A percentile compares a stretch with the other conserved stretches of the same genome.
phyloP scores from a whole-genome alignment of 2,888 invertebrate genomes.

The Amblyjoppa fuscipennis region DNA sequence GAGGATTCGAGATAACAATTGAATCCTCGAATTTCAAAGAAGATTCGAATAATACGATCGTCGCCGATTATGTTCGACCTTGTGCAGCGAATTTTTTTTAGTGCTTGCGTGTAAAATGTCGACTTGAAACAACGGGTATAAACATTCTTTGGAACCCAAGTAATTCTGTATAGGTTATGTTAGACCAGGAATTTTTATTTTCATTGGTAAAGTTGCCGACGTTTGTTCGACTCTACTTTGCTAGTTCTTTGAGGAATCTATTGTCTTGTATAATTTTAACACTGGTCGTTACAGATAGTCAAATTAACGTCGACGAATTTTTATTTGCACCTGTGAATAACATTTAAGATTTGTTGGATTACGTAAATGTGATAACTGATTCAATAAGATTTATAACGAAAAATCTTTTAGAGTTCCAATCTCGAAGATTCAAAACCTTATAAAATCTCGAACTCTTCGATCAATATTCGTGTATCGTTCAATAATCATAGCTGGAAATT shows the following conservation, averaged over 20 bases:
- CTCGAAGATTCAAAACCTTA: background rate
- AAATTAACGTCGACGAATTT: background rate
- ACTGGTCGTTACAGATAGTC: background rate
- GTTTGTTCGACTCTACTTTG: background rate
- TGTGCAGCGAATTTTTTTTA: background rate
- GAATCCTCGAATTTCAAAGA: background rate
- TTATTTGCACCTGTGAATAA: background rate
- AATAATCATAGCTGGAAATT: no score
- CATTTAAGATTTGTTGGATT: background rate
- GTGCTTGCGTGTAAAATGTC: background rate
- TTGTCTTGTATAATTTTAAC: background rate
- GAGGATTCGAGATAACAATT: background rate
- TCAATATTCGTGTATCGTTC: background rate
- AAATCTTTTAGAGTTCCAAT: background rate
- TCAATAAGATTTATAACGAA: background rate
- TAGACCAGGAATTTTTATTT: background rate
- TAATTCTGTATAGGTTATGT: constrained; percentile 23
- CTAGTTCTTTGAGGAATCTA: no score
- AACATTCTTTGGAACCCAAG: background rate
- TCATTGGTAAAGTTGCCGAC: background rate
- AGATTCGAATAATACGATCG: background rate
- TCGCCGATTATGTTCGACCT: background rate
- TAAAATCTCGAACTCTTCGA: background rate
- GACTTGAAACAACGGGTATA: background rate
- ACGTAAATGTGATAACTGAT: background rate